Evolutionary conservation across 2,888 invertebrate genomes (phyloP).

Genomic region (Euzetes globulus): DNA sequence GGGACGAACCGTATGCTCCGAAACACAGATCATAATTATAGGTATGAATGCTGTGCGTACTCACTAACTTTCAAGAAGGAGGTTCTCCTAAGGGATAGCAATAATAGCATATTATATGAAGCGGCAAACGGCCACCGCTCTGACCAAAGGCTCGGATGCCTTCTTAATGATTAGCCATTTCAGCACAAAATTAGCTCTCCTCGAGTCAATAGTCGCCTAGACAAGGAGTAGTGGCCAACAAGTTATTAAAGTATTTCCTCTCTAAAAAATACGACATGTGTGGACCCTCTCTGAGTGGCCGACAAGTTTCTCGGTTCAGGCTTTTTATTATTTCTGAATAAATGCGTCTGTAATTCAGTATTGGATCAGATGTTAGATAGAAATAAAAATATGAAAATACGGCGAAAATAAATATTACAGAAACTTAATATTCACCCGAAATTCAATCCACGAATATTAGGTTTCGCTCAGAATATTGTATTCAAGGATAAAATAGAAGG

Average conservation of each 20-base stretch:
- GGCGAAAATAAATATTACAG: constrained; percentile 16
- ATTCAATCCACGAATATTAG: constrained; percentile 1
- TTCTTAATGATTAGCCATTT: neutral
- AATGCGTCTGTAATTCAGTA: neutral
- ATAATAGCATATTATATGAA: neutral
- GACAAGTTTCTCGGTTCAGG: neutral
- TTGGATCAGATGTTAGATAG: neutral
- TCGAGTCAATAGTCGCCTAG: neutral
- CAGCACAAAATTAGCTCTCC: neutral
- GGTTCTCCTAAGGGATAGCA: neutral
- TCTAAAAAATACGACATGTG: neutral
- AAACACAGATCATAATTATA: constrained; percentile 28
- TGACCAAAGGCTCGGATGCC: neutral
- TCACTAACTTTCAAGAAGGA: constrained; percentile 3
- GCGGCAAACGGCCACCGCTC: neutral
- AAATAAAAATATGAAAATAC: neutral
- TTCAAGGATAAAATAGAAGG: constrained; percentile 23
- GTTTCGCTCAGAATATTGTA: constrained; percentile 13
- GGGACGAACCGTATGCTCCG: neutral
- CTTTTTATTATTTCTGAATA: neutral
- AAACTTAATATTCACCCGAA: neutral
- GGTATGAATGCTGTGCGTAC: neutral
- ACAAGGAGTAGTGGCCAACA: neutral
- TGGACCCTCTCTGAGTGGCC: neutral
- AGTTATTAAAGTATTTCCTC: neutral